Base-by-base conservation (phyloP, 2,797 vertebrate species). In the Valencia hispanica region DNA sequence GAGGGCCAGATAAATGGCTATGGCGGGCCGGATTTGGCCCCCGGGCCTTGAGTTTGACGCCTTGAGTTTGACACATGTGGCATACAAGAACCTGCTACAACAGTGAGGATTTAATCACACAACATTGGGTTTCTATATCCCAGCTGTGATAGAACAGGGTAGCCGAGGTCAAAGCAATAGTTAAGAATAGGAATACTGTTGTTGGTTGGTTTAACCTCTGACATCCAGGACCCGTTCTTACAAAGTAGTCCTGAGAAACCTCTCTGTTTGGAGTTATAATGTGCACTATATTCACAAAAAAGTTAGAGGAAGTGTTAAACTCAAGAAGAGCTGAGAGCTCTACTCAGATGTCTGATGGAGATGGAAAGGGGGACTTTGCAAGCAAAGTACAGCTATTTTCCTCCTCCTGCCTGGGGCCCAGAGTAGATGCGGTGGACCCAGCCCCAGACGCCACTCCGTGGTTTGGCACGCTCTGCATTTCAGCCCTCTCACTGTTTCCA, bases 371-470 rank as follows among this genome's bases (percentile, higher is more conserved):
- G 84, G 87, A 88, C 85, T 87, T 81, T 87, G 86, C 15, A 68
- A 84, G 84, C 70, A 79, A 79, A 87, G 84, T 82, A 81, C 68
- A 90, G 77, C 81, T 51, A 55, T 82, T 75, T 80, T 84, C 84
- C 86, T 87, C 86, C 76, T 89, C 82, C 86, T 84, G 91, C 89
- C 89, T 90, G 91, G 90, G 88, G 89, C 92, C 92, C 90, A 87
- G 88, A 75, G 94, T 93, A 89, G 90, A 94, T 95, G 94, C 88
- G 93, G 94, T 93, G 93, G 91, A 93, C 89, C 91, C 89, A 93
- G 92, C 91, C 90, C 91, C 89, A 94, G 93, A 94, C 92, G 88
- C 91, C 92, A 89, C 92, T 94, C 90, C 89, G 78, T 93, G 94
- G 94, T 95, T 95, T 95, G 94, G 93, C 94, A 90, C 75, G 36